These are phyloP conservation scores for Isotomurus palustris DNA, from an alignment of 2,888 invertebrate species.

Conservation along the genomic window DNA sequence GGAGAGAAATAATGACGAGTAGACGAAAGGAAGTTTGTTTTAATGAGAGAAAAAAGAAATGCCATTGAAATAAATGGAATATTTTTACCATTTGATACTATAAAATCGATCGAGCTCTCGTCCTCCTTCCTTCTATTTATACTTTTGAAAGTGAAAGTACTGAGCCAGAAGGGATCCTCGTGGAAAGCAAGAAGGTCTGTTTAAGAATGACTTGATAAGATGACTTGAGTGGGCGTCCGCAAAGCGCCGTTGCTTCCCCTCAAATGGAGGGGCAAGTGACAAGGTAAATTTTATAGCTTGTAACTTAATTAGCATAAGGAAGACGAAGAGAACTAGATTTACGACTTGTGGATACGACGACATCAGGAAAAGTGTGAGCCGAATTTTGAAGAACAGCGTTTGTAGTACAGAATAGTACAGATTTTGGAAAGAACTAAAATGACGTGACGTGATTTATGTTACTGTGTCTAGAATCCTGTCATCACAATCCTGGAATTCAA, in stretches of 20 bases:
- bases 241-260: conserved; percentile 9
- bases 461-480: too few species aligned
- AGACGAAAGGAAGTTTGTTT: conserved; percentile 3
- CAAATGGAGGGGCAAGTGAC: conserved; percentile 10
- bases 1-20: background rate
- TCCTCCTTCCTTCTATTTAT: conserved; percentile 2
- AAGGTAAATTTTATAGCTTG: conserved; percentile 11
- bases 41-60: background rate
- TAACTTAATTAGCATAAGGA: background rate
- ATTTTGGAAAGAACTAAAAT: too few species aligned
- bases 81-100: conserved; percentile 12
- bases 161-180: too few species aligned
- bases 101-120: background rate
- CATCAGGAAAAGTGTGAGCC: too few species aligned
- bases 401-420: too few species aligned
- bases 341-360: too few species aligned
- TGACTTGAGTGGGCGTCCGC: background rate
- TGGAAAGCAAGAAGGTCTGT: background rate
- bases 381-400: too few species aligned
- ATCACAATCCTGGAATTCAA: too few species aligned
- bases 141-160: too few species aligned
- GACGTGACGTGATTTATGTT: too few species aligned
- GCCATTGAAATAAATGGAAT: conserved; percentile 9
- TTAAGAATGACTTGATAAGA: background rate
- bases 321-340: too few species aligned